Percentiles rank a stretch among this genome's conserved stretches.
Conservation (phyloP, 2,797 vertebrate species). For the Gymnoscopelus microlampas region DNA sequence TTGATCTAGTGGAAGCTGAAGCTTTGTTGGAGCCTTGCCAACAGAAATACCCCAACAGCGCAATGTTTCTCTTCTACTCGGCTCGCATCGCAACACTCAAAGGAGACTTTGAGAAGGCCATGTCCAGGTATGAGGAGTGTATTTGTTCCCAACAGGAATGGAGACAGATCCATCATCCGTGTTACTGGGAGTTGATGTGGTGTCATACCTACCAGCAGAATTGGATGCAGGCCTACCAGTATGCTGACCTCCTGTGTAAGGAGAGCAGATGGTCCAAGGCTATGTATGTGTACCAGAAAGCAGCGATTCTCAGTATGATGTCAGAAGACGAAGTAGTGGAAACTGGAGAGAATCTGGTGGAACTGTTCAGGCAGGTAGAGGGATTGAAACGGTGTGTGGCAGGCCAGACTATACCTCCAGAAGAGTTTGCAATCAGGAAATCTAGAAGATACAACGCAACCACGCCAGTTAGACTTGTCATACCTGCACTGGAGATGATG, state of each 20-base stretch:
- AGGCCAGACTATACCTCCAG: slow-evolving; percentile 93
- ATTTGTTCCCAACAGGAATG: slow-evolving; percentile 92
- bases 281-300: slow-evolving; percentile 95
- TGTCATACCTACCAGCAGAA: slow-evolving; percentile 90
- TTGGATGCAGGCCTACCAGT: slow-evolving; percentile 91
- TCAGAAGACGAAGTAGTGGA: slow-evolving; percentile 82
- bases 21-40: slow-evolving; percentile 90
- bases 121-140: slow-evolving; percentile 87
- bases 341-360: slow-evolving; percentile 86
- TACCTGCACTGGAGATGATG: slow-evolving; percentile 98
- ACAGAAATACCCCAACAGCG: slow-evolving; percentile 91
- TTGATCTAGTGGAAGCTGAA: slow-evolving; percentile 90
- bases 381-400: slow-evolving; percentile 93
- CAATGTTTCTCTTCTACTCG: slow-evolving; percentile 95
- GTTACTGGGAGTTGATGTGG: slow-evolving; percentile 99
- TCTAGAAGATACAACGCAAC: slow-evolving; percentile 87
- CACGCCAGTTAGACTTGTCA: slow-evolving; percentile 81
- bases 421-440: slow-evolving; percentile 96
- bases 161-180: slow-evolving; percentile 96
- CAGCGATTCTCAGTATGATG: slow-evolving; percentile 95
- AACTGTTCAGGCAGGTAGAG: slow-evolving; percentile 92
- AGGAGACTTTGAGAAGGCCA: slow-evolving; percentile 90
- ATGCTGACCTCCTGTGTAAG: slow-evolving; percentile 91
- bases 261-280: slow-evolving; percentile 97
- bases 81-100: slow-evolving; percentile 90